These are phyloP conservation scores for Artibeus lituratus DNA, from an alignment of 2,797 vertebrate species.

Conservation along the genomic window DNA sequence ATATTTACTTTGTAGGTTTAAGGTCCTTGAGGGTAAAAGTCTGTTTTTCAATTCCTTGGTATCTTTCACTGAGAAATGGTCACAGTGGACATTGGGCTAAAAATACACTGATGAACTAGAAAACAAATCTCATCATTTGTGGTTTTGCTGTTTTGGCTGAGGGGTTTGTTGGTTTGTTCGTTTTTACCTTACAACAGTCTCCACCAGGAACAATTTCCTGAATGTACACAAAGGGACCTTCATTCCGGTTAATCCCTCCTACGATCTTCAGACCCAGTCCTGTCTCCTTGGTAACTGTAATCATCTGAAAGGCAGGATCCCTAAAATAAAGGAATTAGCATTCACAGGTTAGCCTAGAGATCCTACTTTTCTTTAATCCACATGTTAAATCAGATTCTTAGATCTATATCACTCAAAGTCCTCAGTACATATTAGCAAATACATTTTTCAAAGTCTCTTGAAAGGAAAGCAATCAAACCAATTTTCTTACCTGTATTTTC, in stretches of 20 bases:
- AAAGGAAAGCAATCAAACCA: background rate
- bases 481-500: background rate
- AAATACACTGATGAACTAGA: background rate
- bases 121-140: background rate
- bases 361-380: background rate
- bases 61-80: background rate
- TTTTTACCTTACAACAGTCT: conserved; percentile 93
- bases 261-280: conserved; percentile 91
- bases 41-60: background rate
- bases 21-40: background rate
- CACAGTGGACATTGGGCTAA: background rate
- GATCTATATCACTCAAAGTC: background rate
- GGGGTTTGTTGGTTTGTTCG: background rate
- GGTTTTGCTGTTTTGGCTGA: background rate
- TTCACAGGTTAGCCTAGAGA: conserved; percentile 49
- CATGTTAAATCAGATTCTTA: conserved; percentile 19
- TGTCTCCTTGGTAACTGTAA: conserved; percentile 90
- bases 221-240: conserved; percentile 94
- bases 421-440: background rate
- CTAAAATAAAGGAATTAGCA: conserved; percentile 78
- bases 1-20: background rate
- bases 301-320: conserved; percentile 91
- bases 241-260: conserved; percentile 91
- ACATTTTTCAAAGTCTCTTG: background rate
- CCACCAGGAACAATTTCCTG: conserved; percentile 92